These are phyloP conservation scores for Bufo bufo DNA, from an alignment of 2,113 vertebrate species.

Conservation along the genomic window DNA sequence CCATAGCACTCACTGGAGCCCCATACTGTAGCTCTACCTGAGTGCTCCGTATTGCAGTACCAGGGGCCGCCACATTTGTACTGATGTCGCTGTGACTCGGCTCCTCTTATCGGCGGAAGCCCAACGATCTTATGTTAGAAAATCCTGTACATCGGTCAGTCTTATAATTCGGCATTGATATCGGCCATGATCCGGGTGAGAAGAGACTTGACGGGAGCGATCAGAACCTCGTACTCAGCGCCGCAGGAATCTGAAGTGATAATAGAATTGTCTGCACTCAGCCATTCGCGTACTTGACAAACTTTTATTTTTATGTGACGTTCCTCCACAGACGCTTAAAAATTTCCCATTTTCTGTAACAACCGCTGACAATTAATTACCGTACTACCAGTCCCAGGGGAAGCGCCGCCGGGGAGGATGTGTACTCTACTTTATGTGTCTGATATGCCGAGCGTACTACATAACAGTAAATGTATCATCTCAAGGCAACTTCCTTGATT, in stretches of 20 bases:
- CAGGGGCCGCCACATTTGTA: too few species aligned
- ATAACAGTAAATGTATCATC: background rate
- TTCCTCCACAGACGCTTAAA: background rate
- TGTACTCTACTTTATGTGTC: background rate
- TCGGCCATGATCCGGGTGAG: background rate
- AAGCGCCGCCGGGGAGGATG: background rate
- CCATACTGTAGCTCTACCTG: too few species aligned
- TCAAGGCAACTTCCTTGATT: background rate
- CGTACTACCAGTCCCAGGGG: background rate
- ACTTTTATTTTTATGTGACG: background rate
- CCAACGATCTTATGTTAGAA: too few species aligned
- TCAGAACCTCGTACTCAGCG: too few species aligned
- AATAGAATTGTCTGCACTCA: conserved; percentile 3
- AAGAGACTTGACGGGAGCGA: too few species aligned
- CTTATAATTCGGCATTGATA: background rate
- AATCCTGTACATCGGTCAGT: too few species aligned
- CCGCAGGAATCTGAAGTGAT: background rate
- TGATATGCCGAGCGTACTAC: background rate
- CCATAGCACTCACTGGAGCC: too few species aligned
- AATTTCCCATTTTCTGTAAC: background rate
- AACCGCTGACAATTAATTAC: conserved; percentile 24
- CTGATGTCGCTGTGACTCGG: too few species aligned
- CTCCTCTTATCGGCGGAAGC: too few species aligned
- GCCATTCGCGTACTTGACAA: background rate
- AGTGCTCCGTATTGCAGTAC: too few species aligned